phyloP scores from a whole-genome alignment of 1,140 invertebrate genomes.

The Papilio dardanus region DNA sequence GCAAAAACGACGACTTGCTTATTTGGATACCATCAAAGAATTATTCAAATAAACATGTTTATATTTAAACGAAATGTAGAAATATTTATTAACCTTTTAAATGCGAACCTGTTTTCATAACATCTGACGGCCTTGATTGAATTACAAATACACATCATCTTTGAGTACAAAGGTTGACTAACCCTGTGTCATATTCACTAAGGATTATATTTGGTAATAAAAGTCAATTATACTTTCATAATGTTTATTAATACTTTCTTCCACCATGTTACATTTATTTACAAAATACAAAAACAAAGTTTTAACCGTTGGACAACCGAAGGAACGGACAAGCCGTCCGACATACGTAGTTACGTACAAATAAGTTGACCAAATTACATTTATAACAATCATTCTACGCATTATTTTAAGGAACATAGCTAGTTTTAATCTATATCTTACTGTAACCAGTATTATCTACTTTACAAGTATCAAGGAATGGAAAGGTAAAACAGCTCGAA shows the following conservation, averaged over 20 bases:
- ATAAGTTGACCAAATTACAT: constrained; percentile 63
- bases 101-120: background rate
- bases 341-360: constrained; percentile 53
- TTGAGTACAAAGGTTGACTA: background rate
- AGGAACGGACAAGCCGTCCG: constrained; percentile 36
- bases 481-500: constrained; percentile 51
- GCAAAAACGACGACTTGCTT: constrained; percentile 39
- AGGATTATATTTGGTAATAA: background rate
- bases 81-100: background rate
- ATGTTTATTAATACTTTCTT: constrained; percentile 69
- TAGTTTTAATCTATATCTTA: constrained; percentile 72
- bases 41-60: constrained; percentile 16
- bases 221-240: constrained; percentile 34
- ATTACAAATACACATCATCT: background rate
- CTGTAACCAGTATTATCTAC: constrained; percentile 66
- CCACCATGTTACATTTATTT: constrained; percentile 74
- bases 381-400: constrained; percentile 67
- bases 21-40: constrained; percentile 31
- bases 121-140: background rate
- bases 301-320: constrained; percentile 38
- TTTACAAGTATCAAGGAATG: constrained; percentile 75
- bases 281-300: constrained; percentile 74
- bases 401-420: constrained; percentile 73
- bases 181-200: background rate
- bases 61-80: background rate